Evolutionary conservation across 2,113 vertebrate genomes (phyloP).

Genomic region (Mixornis gularis): DNA sequence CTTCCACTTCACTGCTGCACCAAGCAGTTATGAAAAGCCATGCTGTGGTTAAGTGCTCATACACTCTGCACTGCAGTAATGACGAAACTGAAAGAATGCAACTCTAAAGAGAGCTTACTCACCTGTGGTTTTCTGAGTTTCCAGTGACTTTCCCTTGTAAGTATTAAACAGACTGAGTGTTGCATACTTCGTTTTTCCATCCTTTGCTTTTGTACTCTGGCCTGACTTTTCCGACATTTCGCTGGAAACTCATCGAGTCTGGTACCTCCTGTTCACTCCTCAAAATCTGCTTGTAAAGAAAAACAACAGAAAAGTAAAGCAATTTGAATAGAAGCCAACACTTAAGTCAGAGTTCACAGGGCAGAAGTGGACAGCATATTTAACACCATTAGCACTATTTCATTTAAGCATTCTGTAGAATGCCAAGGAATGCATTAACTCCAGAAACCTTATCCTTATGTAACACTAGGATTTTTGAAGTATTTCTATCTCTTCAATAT

Average conservation of each 20-base stretch:
- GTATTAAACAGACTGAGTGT: conserved; percentile 99
- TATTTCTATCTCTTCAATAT: background rate
- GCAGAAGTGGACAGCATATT: background rate
- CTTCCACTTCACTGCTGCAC: background rate
- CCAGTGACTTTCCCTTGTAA: conserved; percentile 98
- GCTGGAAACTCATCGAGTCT: conserved; percentile 99
- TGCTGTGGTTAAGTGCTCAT: background rate
- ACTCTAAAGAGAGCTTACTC: conserved; percentile 40
- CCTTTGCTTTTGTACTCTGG: conserved; percentile 99
- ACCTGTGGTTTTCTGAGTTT: conserved; percentile 99
- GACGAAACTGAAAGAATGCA: background rate
- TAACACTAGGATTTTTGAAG: background rate
- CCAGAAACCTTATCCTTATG: background rate
- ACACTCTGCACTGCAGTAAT: background rate
- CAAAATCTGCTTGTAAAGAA: conserved; percentile 79
- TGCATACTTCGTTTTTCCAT: conserved; percentile 99
- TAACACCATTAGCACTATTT: background rate
- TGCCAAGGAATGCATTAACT: background rate
- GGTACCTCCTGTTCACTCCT: conserved; percentile 84
- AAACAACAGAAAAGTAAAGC: background rate
- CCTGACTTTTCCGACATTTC: conserved; percentile 99
- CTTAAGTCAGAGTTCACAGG: background rate
- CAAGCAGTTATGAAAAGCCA: background rate
- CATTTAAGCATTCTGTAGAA: background rate
- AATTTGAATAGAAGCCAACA: background rate